Evolutionary conservation across 1,140 invertebrate genomes (phyloP).

Genomic region (Phortica variegata): DNA sequence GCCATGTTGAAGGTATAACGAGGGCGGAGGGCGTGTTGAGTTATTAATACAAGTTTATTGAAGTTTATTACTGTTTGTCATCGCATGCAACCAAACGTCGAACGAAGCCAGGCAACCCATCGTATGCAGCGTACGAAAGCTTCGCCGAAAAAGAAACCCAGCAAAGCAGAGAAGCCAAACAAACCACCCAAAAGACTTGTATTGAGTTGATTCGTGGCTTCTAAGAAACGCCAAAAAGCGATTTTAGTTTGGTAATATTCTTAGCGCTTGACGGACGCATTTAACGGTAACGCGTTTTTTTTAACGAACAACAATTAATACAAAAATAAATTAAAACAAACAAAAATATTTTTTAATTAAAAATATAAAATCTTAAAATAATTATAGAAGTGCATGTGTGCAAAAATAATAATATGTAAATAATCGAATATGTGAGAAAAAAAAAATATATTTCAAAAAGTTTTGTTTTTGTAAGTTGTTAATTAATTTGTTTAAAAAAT

Average conservation of each 20-base stretch:
- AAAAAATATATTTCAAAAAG: no score
- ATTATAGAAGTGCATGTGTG: not conserved
- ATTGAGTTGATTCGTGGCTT: not conserved
- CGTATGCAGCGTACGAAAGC: no score
- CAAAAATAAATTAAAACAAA: no score
- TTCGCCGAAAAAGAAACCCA: conserved; percentile 14
- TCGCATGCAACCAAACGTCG: conserved; percentile 33
- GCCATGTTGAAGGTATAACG: no score
- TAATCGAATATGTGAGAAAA: not conserved
- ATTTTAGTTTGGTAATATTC: not conserved
- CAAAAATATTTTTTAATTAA: no score
- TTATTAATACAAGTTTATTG: conserved; percentile 49
- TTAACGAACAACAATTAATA: no score
- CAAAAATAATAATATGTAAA: not conserved
- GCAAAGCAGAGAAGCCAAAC: conserved; percentile 11
- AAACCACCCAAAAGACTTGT: not conserved
- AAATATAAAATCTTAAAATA: no score
- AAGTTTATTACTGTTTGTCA: conserved; percentile 50
- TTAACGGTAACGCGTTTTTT: no score
- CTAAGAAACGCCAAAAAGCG: not conserved
- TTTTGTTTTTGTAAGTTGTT: no score
- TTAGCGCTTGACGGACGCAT: no score
- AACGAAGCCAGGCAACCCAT: no score
- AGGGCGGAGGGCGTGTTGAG: no score
- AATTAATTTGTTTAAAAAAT: not conserved